Percentiles rank a stretch among this genome's conserved stretches.
These are phyloP conservation scores for Capitella teleta DNA, from an alignment of 1,140 invertebrate species.

Conservation along the genomic window DNA sequence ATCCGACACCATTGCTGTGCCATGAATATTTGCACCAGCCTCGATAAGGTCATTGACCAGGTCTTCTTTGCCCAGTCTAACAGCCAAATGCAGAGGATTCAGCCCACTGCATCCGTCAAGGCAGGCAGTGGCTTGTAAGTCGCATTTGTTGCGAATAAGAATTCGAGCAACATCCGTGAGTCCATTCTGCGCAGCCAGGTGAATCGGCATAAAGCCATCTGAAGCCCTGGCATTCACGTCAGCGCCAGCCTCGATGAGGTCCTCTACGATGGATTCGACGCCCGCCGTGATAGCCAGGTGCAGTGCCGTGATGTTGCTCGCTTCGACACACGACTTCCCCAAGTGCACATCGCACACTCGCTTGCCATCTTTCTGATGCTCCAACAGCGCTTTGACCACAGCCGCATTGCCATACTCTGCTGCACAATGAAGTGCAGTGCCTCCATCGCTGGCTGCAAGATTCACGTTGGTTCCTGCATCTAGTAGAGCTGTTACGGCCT, in stretches of 20 bases:
- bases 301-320: conserved; percentile 3
- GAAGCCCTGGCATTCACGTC: conserved; percentile 32
- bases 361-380: neutral
- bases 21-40: conserved; percentile 86
- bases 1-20: conserved; percentile 1
- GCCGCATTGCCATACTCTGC: conserved; percentile 1
- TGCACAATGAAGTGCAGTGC: conserved; percentile 11
- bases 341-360: neutral
- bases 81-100: conserved; percentile 85
- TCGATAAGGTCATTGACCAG: conserved; percentile 80
- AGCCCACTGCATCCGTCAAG: conserved; percentile 6
- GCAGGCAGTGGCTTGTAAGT: neutral
- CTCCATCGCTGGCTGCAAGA: conserved; percentile 8
- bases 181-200: conserved; percentile 91
- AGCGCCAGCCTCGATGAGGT: conserved; percentile 45
- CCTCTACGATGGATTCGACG: neutral
- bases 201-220: conserved; percentile 90
- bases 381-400: neutral
- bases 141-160: conserved; percentile 50
- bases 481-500: conserved; percentile 3
- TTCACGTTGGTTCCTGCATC: conserved; percentile 2
- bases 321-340: neutral
- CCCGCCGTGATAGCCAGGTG: conserved; percentile 9
- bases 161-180: conserved; percentile 96
- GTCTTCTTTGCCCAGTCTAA: conserved; percentile 86